Evolutionary conservation across 2,888 invertebrate species (phyloP).

Genomic region (Aporophyla nigra): DNA sequence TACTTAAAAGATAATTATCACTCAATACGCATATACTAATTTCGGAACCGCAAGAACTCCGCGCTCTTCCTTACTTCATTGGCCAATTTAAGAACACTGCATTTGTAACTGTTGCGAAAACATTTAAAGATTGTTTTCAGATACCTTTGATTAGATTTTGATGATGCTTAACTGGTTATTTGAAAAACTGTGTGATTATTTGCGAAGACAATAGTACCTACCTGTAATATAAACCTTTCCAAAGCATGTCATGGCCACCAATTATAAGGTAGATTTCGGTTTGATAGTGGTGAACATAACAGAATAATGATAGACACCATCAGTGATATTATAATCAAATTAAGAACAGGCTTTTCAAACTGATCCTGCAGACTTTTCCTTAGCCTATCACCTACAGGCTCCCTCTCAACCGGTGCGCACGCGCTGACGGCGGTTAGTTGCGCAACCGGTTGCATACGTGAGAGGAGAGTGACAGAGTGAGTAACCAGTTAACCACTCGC

Average conservation of each 20-base stretch:
- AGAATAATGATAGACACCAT: neutral
- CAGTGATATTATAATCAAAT: neutral
- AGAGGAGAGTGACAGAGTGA: constrained; percentile 53
- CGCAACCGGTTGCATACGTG: constrained; percentile 60
- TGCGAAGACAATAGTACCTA: neutral
- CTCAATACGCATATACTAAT: neutral
- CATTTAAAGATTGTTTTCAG: neutral
- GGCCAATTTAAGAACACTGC: neutral
- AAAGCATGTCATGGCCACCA: neutral
- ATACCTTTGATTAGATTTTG: neutral
- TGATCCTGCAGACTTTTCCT: neutral
- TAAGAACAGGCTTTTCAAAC: neutral
- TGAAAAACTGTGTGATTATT: neutral
- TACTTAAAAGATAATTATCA: neutral
- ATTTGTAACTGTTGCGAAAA: neutral
- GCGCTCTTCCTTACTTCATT: neutral
- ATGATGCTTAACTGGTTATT: neutral
- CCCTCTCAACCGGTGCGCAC: constrained; percentile 22
- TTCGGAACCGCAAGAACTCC: neutral
- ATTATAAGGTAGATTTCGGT: neutral
- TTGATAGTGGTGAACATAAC: neutral
- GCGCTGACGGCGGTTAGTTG: constrained; percentile 44
- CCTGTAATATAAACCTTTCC: neutral
- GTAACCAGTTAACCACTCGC: constrained; percentile 24
- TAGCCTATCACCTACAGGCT: constrained; percentile 3